Evolutionary conservation across 2,888 invertebrate genomes (phyloP), one percentile per base, ranked within the genome.

Genomic region (Dicycla oo): DNA sequence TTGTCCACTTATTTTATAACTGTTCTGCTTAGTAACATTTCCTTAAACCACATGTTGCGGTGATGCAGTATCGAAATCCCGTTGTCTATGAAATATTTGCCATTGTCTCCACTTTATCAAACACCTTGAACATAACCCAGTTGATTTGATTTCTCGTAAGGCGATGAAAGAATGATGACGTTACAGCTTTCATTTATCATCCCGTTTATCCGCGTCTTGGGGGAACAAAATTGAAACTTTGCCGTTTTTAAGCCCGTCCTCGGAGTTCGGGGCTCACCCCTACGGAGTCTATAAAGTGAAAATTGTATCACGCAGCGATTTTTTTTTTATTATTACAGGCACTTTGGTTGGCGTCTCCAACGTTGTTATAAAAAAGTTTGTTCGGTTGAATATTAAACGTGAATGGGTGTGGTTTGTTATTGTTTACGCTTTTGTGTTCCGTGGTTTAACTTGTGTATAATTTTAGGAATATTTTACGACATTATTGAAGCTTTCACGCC

Each of bases 191-290:
- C 75, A 80, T 85, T 80, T 85, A 85, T 81, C 80, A 76, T 78
- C 65, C 70, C 81, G 73, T 80, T 86, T 83, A 85, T 83, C 86
- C 81, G 75, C 72, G 75, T 56, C 61, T 78, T 75, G 83, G 85
- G 79, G 83, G 75, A 86, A 68, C 69, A 83, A 83, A 85, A 85
- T 87, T 83, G 86, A 86, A 87, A 85, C 78, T 85, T 78, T 56
- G 87, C 83, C 62, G 68, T 83, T 85, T 86, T 87, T 81, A 81
- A 87, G 81, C 85, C 75, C 75, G 75, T 74, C 75, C 80, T 68
- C 61, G 51, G 71, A 80, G 77, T 76, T 80, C 71, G 75, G 60
- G 54, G 80, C 74, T 80, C 82, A 81, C 79, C 75, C 75, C 72
- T 71, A 69, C 63, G 75, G 81, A 70, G 77, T 71, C 69, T 72